A percentile compares a stretch with the other conserved stretches of the same genome.
Conservation (phyloP, 2,888 invertebrate species). For the Volucella zonaria region DNA sequence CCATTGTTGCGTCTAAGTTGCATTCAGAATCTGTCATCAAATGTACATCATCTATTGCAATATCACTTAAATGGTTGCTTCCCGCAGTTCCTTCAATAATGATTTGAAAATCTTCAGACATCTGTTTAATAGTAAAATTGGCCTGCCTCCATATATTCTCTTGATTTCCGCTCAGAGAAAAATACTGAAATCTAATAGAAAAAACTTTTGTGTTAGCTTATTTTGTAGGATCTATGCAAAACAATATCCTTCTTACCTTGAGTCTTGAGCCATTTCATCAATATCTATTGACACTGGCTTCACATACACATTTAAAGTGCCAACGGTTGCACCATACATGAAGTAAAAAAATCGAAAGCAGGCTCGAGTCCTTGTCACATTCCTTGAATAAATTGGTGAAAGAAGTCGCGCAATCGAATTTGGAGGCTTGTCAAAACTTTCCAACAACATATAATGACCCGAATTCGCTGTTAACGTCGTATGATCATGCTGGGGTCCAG, state of each 20-base stretch:
- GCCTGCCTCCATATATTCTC: slow-evolving; percentile 87
- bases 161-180: slow-evolving; percentile 87
- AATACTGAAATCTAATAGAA: slow-evolving; percentile 83
- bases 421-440: slow-evolving; percentile 85
- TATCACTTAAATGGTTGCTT: slow-evolving; percentile 87
- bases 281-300: slow-evolving; percentile 81
- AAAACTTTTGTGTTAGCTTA: neutral
- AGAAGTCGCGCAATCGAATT: slow-evolving; percentile 89
- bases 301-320: slow-evolving; percentile 84
- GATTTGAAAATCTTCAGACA: slow-evolving; percentile 85
- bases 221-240: neutral
- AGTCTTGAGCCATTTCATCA: slow-evolving; percentile 74
- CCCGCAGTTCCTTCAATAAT: slow-evolving; percentile 90
- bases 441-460: slow-evolving; percentile 93
- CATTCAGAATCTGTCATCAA: slow-evolving; percentile 83
- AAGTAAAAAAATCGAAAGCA: slow-evolving; percentile 90
- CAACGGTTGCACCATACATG: slow-evolving; percentile 88
- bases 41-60: slow-evolving; percentile 91
- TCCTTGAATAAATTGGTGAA: slow-evolving; percentile 87
- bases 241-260: slow-evolving; percentile 62
- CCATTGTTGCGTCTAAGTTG: slow-evolving; percentile 5
- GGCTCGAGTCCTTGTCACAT: slow-evolving; percentile 81
- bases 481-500: slow-evolving; percentile 91
- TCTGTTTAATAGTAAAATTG: slow-evolving; percentile 82
- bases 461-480: slow-evolving; percentile 85